These are phyloP conservation scores for Sycophaga agraensis DNA, from an alignment of 1,140 invertebrate species.

Conservation along the genomic window DNA sequence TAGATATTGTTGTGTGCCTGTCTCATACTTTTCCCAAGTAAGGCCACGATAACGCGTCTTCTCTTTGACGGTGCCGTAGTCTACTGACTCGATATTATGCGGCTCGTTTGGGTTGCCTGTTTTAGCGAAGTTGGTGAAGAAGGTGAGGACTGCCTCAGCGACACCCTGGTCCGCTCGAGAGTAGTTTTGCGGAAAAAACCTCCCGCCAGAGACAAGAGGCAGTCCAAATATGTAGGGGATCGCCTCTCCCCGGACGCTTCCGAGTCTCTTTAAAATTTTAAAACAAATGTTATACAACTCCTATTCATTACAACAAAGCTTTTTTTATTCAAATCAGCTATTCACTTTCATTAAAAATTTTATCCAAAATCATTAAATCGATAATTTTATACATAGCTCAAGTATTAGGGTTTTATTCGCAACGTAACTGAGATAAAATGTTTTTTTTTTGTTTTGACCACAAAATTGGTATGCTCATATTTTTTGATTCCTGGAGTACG, in stretches of 20 bases:
- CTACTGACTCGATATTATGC: slow-evolving; percentile 57
- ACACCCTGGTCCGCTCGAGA: slow-evolving; percentile 73
- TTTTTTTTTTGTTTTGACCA: too few species aligned
- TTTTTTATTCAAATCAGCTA: too few species aligned
- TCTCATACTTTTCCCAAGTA: slow-evolving; percentile 74
- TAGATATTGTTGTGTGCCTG: slow-evolving; percentile 73
- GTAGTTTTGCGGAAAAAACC: slow-evolving; percentile 71
- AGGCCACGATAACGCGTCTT: slow-evolving; percentile 63
- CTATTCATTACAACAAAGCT: too few species aligned
- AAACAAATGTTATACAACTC: too few species aligned
- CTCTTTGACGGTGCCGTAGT: slow-evolving; percentile 61
- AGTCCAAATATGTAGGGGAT: slow-evolving; percentile 84
- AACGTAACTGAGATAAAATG: too few species aligned
- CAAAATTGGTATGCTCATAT: too few species aligned
- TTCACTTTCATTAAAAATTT: too few species aligned
- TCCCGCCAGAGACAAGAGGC: slow-evolving; percentile 72
- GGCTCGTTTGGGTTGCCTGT: slow-evolving; percentile 72
- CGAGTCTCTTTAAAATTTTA: slow-evolving; percentile 63
- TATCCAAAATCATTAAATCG: too few species aligned
- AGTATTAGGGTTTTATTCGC: too few species aligned
- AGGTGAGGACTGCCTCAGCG: slow-evolving; percentile 72
- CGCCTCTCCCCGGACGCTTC: slow-evolving; percentile 82
- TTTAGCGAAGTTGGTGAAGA: slow-evolving; percentile 75
- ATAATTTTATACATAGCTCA: too few species aligned
- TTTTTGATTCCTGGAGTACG: too few species aligned